phyloP scores from a whole-genome alignment of 2,888 invertebrate genomes.

The Diplazon laetatorius region DNA sequence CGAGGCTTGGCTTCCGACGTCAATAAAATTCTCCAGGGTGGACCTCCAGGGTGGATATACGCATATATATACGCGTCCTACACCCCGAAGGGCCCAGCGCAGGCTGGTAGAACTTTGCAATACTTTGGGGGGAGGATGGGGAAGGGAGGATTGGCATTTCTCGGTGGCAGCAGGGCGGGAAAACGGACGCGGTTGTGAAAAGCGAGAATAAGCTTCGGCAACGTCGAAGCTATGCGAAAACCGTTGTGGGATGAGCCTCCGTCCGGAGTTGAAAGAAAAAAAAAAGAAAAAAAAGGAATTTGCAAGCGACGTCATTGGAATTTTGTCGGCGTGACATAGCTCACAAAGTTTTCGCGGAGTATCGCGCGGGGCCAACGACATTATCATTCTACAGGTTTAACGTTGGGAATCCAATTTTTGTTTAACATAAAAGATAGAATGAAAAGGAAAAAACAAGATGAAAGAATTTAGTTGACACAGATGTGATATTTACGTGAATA shows the following conservation, averaged over 20 bases:
- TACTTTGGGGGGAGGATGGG: no score
- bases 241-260: not conserved
- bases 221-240: constrained; percentile 31
- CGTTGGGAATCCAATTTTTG: not conserved
- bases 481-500: no score
- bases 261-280: constrained; percentile 3
- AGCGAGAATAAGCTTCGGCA: constrained; percentile 16
- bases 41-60: not conserved
- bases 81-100: no score
- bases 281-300: constrained; percentile 20
- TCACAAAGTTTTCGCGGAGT: constrained; percentile 1
- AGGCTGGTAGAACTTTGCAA: constrained; percentile 9
- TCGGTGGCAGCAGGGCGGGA: not conserved
- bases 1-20: constrained; percentile 13
- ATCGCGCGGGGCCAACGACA: not conserved
- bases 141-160: no score
- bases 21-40: constrained; percentile 25
- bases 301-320: constrained; percentile 18
- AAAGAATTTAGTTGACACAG: no score
- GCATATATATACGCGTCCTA: not conserved
- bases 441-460: no score
- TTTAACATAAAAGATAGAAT: no score
- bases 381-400: not conserved
- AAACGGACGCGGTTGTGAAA: constrained; percentile 23
- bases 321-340: constrained; percentile 13